Evolutionary conservation across 1,140 invertebrate genomes (phyloP).

Genomic region (Oedothorax gibbosus): DNA sequence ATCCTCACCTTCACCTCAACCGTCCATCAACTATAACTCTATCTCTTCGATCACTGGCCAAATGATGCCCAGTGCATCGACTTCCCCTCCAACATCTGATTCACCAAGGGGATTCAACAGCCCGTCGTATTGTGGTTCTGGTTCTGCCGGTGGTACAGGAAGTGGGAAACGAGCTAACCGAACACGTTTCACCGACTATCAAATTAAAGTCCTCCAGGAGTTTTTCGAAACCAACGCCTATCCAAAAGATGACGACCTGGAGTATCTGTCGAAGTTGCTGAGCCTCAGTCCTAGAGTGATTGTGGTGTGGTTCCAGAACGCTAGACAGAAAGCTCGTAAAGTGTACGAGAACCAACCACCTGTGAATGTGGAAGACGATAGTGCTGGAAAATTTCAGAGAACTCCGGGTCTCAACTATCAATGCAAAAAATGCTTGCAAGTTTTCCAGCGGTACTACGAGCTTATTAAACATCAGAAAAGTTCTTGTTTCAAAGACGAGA

Average conservation of each 20-base stretch:
- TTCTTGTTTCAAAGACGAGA: constrained; percentile 94
- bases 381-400: constrained; percentile 80
- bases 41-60: constrained; percentile 46
- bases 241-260: constrained; percentile 99
- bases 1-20: constrained; percentile 49
- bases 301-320: constrained; percentile 98
- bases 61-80: constrained; percentile 41
- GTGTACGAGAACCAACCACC: constrained; percentile 96
- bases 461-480: constrained; percentile 98
- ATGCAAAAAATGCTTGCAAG: constrained; percentile 97
- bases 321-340: constrained; percentile 95
- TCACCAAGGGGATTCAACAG: constrained; percentile 57
- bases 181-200: constrained; percentile 98
- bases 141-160: constrained; percentile 18
- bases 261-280: constrained; percentile 96
- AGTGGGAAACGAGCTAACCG: constrained; percentile 90
- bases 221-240: constrained; percentile 99
- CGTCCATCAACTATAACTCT: constrained; percentile 56
- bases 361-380: constrained; percentile 64
- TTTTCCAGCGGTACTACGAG: constrained; percentile 99
- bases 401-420: constrained; percentile 98
- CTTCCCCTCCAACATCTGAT: constrained; percentile 57
- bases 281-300: constrained; percentile 94
- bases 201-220: constrained; percentile 98
- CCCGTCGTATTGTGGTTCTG: constrained; percentile 46